Base-by-base conservation (phyloP, 1,140 invertebrate genomes). In the Drosophila carrolli region DNA sequence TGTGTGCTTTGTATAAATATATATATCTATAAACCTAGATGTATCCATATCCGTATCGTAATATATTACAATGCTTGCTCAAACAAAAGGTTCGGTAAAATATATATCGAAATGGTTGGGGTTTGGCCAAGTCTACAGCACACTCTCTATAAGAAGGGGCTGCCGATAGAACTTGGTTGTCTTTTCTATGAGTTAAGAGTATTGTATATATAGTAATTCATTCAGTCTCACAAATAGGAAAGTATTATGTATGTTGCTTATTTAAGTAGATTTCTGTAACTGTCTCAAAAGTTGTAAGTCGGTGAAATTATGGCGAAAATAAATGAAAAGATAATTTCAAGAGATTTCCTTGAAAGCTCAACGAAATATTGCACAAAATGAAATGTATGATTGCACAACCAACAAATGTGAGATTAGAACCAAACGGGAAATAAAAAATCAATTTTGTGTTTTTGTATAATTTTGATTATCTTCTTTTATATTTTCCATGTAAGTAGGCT, bases 391-490 rank as follows among this genome's bases (percentile, higher is more conserved):
- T 73, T 53, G 59, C 67, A 81, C 66, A 82, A 78, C 66, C 61
- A 74, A 74, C 67, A 67, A 76, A 70, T 50, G 40, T 48, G 67
- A 53, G 75, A 66, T 37, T 58, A 66, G 63, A 86, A 78, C 62
- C 48, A 61, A 55, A 78, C 14, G 40, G 48, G 35, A 82, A 61
- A 71, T 67, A 88, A 88, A 86, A 82, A 83, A 67, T 82, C 83
- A 88, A 86, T 72, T 82, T 86, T 57, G 27, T 78, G 47, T 63
- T 57, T 71, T 66, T 75, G 65, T 79, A 79, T 83, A 89, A 89
- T 89, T 89, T 89, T 89, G 84, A 89, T 89, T 89, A 89, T 89
- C 84, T 90, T 90, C 77, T 89, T 81, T 88, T 89, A 89, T 89
- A 89, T 89, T 89, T 89, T 84, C 75, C 85, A 89, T 89, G 84